phyloP scores from a whole-genome alignment of 1,140 invertebrate genomes.

The Fopius arisanus region DNA sequence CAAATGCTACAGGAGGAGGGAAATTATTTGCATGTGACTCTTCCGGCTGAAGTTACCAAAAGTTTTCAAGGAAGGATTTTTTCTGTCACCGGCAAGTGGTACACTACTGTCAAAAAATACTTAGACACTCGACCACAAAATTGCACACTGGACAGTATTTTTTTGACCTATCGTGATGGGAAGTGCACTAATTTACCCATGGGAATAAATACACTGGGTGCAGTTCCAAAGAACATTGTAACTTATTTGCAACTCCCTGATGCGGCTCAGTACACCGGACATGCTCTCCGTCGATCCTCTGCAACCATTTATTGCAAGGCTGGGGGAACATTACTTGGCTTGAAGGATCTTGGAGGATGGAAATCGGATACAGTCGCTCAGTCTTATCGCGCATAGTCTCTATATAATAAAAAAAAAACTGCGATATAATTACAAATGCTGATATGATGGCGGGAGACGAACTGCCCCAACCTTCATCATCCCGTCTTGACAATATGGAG shows the following conservation, averaged over 20 bases:
- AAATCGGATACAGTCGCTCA: not conserved
- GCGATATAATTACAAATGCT: not conserved
- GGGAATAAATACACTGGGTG: constrained; percentile 13
- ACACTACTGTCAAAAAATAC: constrained; percentile 15
- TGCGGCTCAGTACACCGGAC: constrained; percentile 13
- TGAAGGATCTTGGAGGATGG: not conserved
- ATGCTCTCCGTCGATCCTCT: constrained; percentile 16
- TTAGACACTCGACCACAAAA: constrained; percentile 3
- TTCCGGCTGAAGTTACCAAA: not conserved
- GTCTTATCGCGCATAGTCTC: not conserved
- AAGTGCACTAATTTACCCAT: constrained; percentile 17
- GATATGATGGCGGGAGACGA: not conserved
- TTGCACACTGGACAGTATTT: not conserved
- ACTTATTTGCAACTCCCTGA: constrained; percentile 14
- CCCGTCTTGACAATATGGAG: too few relatives aligned
- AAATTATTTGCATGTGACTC: not conserved
- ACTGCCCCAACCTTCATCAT: too few relatives aligned
- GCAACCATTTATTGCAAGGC: constrained; percentile 1
- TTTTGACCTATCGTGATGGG: constrained; percentile 19
- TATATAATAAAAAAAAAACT: not conserved
- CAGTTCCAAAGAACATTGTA: constrained; percentile 14
- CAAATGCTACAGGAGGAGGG: not conserved
- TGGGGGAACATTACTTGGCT: not conserved
- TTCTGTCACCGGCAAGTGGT: not conserved
- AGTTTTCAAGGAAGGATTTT: not conserved